Evolutionary conservation across 2,113 vertebrate species (phyloP).

Genomic region (Cromileptes altivelis): DNA sequence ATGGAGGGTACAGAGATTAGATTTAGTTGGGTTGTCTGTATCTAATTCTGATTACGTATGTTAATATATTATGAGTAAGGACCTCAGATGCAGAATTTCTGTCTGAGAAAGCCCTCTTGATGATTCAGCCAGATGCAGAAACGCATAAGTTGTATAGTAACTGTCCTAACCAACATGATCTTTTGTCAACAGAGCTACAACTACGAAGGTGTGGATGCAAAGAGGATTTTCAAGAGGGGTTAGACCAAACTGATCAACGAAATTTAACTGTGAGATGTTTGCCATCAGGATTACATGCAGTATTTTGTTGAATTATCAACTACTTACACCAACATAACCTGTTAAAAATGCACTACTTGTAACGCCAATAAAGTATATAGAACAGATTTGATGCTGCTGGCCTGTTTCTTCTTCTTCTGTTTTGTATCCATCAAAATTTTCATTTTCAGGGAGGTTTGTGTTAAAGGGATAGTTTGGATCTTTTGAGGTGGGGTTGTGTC

Average conservation of each 20-base stretch:
- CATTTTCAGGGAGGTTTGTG: neutral
- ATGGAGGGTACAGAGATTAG: neutral
- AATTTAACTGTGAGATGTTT: neutral
- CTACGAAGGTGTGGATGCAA: constrained; percentile 94
- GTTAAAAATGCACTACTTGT: constrained; percentile 20
- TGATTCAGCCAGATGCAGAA: neutral
- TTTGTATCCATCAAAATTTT: neutral
- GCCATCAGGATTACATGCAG: constrained; percentile 33
- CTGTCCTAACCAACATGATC: neutral
- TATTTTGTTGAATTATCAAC: constrained; percentile 43
- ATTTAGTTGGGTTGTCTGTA: neutral
- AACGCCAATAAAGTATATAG: constrained; percentile 15
- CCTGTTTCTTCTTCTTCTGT: neutral
- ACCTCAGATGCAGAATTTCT: neutral
- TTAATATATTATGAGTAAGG: neutral
- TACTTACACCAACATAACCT: neutral
- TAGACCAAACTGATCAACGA: constrained; percentile 64
- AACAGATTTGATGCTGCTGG: constrained; percentile 66
- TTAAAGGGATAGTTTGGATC: too few relatives aligned
- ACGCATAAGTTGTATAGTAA: neutral
- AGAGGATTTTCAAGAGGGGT: constrained; percentile 91
- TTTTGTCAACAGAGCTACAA: constrained; percentile 85
- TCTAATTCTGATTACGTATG: neutral
- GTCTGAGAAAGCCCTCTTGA: neutral
- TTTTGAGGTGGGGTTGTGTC: too few relatives aligned